Percentiles rank a stretch among this genome's conserved stretches.
Conservation (phyloP, 2,113 vertebrate species). For the Willisornis vidua region DNA sequence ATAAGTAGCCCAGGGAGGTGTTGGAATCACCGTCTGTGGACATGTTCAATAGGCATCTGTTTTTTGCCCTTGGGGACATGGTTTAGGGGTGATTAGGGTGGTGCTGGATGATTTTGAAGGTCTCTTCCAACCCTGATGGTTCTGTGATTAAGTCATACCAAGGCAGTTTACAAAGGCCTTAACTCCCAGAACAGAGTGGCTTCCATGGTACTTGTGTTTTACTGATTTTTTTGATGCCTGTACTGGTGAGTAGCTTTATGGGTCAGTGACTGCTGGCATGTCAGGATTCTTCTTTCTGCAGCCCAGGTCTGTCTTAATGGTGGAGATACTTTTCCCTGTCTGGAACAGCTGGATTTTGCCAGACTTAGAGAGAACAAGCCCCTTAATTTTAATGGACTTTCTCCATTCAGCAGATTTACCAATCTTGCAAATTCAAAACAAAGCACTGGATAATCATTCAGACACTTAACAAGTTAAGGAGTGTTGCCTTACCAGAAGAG, state of each 20-base stretch:
- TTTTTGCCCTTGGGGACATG: neutral
- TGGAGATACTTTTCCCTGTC: neutral
- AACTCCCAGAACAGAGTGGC: accelerated
- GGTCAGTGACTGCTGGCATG: neutral
- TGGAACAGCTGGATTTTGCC: neutral
- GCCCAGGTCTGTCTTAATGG: neutral
- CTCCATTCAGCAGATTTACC: neutral
- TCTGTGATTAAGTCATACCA: neutral
- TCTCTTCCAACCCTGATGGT: neutral
- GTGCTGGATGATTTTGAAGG: neutral
- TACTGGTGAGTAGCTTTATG: neutral
- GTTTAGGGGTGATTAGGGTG: neutral
- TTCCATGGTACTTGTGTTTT: neutral
- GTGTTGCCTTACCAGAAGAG: constrained; percentile 7
- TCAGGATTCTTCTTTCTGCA: neutral
- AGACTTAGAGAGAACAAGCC: neutral
- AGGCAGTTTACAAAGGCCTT: neutral
- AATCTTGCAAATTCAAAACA: neutral
- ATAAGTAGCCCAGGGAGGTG: neutral
- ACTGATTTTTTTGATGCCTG: neutral
- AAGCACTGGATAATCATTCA: neutral
- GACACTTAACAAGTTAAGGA: neutral
- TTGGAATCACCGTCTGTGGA: neutral
- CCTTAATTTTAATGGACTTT: neutral
- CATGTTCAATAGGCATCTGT: neutral